Percentiles rank a stretch among this genome's conserved stretches.
phyloP scores from a whole-genome alignment of 2,113 vertebrate species.

The Symphodus melops region DNA sequence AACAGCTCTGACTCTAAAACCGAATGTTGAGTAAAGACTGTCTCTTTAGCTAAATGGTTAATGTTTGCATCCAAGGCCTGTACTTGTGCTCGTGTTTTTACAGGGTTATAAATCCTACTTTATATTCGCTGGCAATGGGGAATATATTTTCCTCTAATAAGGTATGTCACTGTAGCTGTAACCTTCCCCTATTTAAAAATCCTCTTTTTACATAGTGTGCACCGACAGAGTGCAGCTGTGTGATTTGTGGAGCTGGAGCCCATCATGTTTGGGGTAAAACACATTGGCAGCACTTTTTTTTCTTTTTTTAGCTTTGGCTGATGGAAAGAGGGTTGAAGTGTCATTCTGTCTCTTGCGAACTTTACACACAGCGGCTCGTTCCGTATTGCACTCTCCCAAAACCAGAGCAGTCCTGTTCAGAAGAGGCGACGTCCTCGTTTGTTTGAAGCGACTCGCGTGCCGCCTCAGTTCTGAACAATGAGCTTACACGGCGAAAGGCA shows the following conservation, averaged over 20 bases:
- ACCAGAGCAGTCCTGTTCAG: slow-evolving; percentile 21
- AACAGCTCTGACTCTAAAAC: background rate
- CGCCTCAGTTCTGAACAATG: slow-evolving; percentile 10
- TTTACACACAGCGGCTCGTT: slow-evolving; percentile 29
- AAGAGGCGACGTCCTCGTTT: slow-evolving; percentile 40
- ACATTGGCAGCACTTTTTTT: slow-evolving; percentile 41
- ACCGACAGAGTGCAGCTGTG: slow-evolving; percentile 51
- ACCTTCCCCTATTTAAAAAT: slow-evolving; percentile 48
- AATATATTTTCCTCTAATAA: slow-evolving; percentile 22
- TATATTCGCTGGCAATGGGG: background rate
- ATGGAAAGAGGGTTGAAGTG: slow-evolving; percentile 36
- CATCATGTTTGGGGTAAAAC: slow-evolving; percentile 30
- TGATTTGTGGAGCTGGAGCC: slow-evolving; percentile 51
- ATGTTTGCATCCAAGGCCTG: background rate
- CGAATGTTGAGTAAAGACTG: background rate
- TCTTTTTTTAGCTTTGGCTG: slow-evolving; percentile 40
- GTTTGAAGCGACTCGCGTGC: slow-evolving; percentile 13
- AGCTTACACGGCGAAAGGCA: background rate
- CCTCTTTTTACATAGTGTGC: slow-evolving; percentile 32
- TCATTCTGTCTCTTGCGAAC: slow-evolving; percentile 28
- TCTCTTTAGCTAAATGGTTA: slow-evolving; percentile 14
- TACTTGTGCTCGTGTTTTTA: background rate
- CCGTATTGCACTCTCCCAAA: slow-evolving; percentile 10
- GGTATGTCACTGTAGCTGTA: slow-evolving; percentile 50
- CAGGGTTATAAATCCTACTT: slow-evolving; percentile 29